Conservation (phyloP, 2,888 invertebrate genomes). For the Fragum sueziense region DNA sequence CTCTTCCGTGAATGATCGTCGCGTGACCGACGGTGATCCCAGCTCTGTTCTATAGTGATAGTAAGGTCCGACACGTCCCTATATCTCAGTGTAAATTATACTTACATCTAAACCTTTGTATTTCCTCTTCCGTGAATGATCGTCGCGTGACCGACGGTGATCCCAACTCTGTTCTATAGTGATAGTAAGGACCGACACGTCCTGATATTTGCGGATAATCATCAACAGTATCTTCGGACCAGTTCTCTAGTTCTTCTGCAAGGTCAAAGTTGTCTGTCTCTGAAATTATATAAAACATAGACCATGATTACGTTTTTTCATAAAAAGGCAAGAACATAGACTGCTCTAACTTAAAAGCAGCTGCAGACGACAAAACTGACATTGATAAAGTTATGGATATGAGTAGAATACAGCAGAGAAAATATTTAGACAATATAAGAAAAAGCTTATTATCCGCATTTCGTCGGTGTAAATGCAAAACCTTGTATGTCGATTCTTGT, state of each 20-base stretch:
- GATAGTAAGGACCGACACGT: conserved; percentile 6
- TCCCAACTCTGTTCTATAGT: conserved; percentile 54
- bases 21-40: conserved; percentile 58
- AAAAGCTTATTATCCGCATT: too few relatives aligned
- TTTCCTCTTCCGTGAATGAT: conserved; percentile 57
- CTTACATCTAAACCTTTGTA: conserved; percentile 52
- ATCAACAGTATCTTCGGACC: conserved; percentile 8
- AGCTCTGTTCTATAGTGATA: conserved; percentile 48
- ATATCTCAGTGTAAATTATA: too few relatives aligned
- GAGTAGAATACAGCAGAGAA: too few relatives aligned
- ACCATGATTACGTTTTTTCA: too few relatives aligned
- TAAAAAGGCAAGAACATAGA: too few relatives aligned
- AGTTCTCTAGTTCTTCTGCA: conserved; percentile 34
- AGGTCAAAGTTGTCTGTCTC: conserved; percentile 42
- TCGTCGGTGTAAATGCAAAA: too few relatives aligned
- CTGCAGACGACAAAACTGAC: too few relatives aligned
- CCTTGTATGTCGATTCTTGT: too few relatives aligned
- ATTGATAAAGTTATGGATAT: too few relatives aligned
- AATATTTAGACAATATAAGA: too few relatives aligned
- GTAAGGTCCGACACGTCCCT: not conserved
- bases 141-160: conserved; percentile 56
- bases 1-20: conserved; percentile 55
- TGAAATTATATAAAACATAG: not conserved
- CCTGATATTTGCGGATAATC: not conserved
- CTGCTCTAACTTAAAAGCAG: too few relatives aligned